Evolutionary conservation across 1,140 invertebrate species (phyloP).

Genomic region (Littorina saxatilis): DNA sequence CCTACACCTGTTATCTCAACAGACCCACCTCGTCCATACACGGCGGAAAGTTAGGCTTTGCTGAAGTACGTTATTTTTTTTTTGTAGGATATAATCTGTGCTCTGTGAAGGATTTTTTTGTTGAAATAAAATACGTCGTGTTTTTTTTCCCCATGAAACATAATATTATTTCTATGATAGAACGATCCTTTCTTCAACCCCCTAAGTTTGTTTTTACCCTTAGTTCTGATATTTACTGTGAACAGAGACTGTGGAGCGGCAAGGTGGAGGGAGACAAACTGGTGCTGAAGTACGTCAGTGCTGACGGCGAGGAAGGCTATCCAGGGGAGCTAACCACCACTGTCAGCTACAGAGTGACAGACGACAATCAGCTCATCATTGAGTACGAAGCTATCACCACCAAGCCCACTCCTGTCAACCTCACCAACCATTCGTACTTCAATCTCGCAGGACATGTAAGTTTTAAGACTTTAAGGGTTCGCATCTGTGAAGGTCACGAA

Average conservation of each 20-base stretch:
- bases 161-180: too few relatives aligned
- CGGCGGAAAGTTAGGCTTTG: constrained; percentile 91
- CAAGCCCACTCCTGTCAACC: constrained; percentile 89
- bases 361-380: constrained; percentile 84
- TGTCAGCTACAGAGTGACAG: constrained; percentile 84
- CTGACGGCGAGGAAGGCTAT: constrained; percentile 90
- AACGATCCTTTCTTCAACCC: too few relatives aligned
- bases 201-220: too few relatives aligned
- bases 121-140: too few relatives aligned
- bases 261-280: constrained; percentile 67
- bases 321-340: too few relatives aligned
- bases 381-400: constrained; percentile 85
- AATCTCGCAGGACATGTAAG: constrained; percentile 90
- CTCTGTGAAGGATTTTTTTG: too few relatives aligned
- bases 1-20: constrained; percentile 86
- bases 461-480: too few relatives aligned
- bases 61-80: too few relatives aligned
- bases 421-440: constrained; percentile 96
- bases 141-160: too few relatives aligned
- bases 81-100: too few relatives aligned
- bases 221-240: too few relatives aligned
- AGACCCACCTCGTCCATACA: constrained; percentile 86
- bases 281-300: constrained; percentile 79
- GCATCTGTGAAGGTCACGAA: too few relatives aligned
- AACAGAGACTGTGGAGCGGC: constrained; percentile 71